phyloP scores from a whole-genome alignment of 1,140 invertebrate species.

The Pseudomyrmex cubaensis region DNA sequence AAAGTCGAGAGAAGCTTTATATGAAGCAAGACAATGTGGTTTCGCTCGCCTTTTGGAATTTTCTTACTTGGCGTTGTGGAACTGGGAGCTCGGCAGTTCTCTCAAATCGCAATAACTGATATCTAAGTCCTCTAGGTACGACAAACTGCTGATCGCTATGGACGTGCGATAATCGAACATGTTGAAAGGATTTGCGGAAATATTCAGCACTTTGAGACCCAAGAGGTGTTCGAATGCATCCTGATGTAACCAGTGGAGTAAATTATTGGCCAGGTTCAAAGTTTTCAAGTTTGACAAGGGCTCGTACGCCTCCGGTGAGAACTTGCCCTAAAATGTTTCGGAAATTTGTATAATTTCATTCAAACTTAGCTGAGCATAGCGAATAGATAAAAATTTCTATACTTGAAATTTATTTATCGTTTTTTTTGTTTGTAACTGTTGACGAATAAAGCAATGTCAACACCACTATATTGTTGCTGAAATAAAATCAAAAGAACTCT shows the following conservation, averaged over 20 bases:
- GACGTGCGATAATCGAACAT: conserved; percentile 87
- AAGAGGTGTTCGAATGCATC: conserved; percentile 90
- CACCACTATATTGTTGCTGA: not conserved
- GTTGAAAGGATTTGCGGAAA: conserved; percentile 89
- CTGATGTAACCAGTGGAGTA: conserved; percentile 88
- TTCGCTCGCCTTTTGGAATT: not conserved
- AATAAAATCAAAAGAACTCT: not conserved
- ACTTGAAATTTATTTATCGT: too few relatives aligned
- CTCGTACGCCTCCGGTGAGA: conserved; percentile 85
- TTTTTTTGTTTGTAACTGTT: not conserved
- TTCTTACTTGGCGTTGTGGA: conserved; percentile 83
- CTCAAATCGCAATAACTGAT: conserved; percentile 88
- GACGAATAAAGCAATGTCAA: too few relatives aligned
- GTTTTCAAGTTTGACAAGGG: conserved; percentile 87
- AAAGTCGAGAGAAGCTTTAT: not conserved
- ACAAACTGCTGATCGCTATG: conserved; percentile 88
- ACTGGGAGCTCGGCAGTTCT: conserved; percentile 87
- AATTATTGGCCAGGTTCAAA: conserved; percentile 89
- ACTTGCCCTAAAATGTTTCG: conserved; percentile 86
- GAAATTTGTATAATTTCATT: not conserved
- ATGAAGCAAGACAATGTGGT: not conserved
- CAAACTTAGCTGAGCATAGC: too few relatives aligned
- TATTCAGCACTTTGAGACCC: conserved; percentile 87
- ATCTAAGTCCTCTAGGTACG: conserved; percentile 89
- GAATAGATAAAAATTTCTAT: too few relatives aligned